Base-by-base conservation (phyloP, 2,113 vertebrate genomes). In the Hemicordylus capensis region DNA sequence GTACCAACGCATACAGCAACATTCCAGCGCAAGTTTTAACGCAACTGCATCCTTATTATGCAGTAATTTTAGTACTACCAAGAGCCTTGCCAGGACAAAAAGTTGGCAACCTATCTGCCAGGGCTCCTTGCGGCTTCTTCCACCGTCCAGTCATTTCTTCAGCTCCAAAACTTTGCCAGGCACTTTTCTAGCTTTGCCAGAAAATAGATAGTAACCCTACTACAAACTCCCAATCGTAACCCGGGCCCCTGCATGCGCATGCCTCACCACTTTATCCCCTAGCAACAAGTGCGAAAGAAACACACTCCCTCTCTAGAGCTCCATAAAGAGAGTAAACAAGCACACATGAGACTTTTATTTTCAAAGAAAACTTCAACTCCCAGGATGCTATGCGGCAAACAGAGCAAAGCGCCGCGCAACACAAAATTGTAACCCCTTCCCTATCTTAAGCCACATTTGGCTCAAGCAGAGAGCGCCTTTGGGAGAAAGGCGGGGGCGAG, bases 381-480 rank as follows among this genome's bases (percentile, higher is more conserved):
- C 90, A 28, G 28, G 48, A 6, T 46, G 56, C 91, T 46, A 44
- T 58, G 66, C 39, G 66, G 34, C 17, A 4, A 20, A 3, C 58
- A 28, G 59, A 61, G 39, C 77, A 11, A 7, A 3, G 3, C 1
- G 3, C 80, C 15, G 2, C 37, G 70, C 2, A 0, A 19, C 6
- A 11, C 73, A 85, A 85, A 63, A 69, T 10, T 3, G 28, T 10
- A 56, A 72, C 76, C 56, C 28, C 20, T 28, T 11, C 2, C 34
- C 67, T 67, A 17, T 20, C 24, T 22, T 59, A 39, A 19, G 7
- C 54, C n/a, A 6, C 87, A 89, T 95, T 96, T 95, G 90, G 94
- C 95, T 96, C 51, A n/a, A n/a, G n/a, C n/a, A n/a, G n/a, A n/a
- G 87, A 90, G 11, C 1, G 1, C 77, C 14, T 31, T 44, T 66